Evolutionary conservation across 2,113 vertebrate genomes (phyloP), one percentile per base, ranked within the genome.

Genomic region (Eurypyga helias): DNA sequence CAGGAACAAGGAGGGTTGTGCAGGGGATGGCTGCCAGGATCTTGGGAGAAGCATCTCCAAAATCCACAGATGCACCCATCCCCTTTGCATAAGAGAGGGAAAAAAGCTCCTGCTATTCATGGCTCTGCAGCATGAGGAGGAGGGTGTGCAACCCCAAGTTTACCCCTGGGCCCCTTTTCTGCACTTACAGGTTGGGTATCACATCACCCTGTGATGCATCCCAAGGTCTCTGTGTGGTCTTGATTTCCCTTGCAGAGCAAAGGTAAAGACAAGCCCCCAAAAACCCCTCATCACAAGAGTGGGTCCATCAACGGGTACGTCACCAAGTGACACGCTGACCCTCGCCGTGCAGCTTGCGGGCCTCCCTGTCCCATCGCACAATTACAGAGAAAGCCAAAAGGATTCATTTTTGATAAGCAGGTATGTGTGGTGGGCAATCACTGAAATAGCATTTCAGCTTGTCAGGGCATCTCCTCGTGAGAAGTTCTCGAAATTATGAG

Each of bases 361-460:
- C 21, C 21, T 83, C 65, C 20, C 18, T 18, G n/a, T 25, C 54
- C 48, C 52, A 69, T 25, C 0, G 0, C 1, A 6, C 6, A 73
- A 61, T 60, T 45, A 78, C 45, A 36, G 52, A 61, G 43, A 80
- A 90, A 65, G 33, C 16, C 28, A 21, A 70, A 79, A 82, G 20
- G 36, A 67, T 93, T 83, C 60, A 6, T 41, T 87, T 93, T 79
- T 58, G 34, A 79, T 91, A 82, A 82, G 77, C 61, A 94, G 80
- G 66, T 91, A 82, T 88, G 51, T 71, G 60, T 71, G 61, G 80
- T 0, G 1, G 41, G 41, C 78, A 71, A 75, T 54, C 61, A 58
- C 61, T 93, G 80, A 82, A 94, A 72, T 78, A 89, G 51, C 65
- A 87, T 72, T 86, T 95, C 89, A 93, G 24, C 77, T 89, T 87